These are phyloP conservation scores for Drosophila ercepeae DNA, from an alignment of 1,140 invertebrate species.

Conservation along the genomic window DNA sequence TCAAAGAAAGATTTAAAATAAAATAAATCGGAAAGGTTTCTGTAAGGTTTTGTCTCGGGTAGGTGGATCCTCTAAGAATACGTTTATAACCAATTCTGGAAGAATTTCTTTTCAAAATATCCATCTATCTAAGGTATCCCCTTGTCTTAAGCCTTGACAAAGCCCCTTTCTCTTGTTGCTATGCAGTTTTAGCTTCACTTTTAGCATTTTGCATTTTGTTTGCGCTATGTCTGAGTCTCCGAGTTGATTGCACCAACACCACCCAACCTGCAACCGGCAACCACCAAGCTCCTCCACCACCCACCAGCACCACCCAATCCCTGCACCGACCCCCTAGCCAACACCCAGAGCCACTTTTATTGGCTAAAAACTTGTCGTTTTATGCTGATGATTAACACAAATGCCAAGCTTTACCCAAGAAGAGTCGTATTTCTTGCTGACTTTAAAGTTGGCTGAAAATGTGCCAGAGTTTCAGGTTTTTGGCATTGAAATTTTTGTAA, in stretches of 20 bases:
- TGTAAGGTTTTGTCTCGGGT: too few relatives aligned
- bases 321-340: neutral
- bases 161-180: constrained; percentile 22
- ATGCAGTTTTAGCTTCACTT: constrained; percentile 58
- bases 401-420: constrained; percentile 50
- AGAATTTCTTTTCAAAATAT: too few relatives aligned
- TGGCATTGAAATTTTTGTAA: constrained; percentile 70
- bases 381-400: constrained; percentile 70
- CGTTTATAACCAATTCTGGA: too few relatives aligned
- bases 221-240: constrained; percentile 66
- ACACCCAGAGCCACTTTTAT: neutral
- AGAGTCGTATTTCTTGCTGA: constrained; percentile 51
- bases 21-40: too few relatives aligned
- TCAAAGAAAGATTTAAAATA: too few relatives aligned
- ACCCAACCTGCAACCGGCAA: constrained; percentile 27
- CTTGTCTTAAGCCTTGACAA: neutral
- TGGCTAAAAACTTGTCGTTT: constrained; percentile 61
- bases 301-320: neutral
- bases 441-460: constrained; percentile 16
- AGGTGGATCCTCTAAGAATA: too few relatives aligned
- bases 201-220: constrained; percentile 72
- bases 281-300: too few relatives aligned
- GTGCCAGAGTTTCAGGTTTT: constrained; percentile 36
- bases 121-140: neutral
- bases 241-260: constrained; percentile 68